phyloP scores from a whole-genome alignment of 2,797 vertebrate species.

The Gymnocypris eckloni region DNA sequence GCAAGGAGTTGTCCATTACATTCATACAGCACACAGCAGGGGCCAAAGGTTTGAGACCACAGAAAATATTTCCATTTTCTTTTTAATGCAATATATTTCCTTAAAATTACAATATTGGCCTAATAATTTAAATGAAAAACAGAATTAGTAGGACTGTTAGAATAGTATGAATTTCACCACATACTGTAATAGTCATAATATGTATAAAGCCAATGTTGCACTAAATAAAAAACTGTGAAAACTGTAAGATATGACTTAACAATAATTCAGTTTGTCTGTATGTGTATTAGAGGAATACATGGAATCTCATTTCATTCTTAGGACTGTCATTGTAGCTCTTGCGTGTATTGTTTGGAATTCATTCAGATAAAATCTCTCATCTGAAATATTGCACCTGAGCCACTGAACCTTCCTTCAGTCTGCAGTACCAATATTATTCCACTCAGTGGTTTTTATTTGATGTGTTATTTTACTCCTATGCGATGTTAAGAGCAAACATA shows the following conservation, averaged over 20 bases:
- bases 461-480: conserved; percentile 28
- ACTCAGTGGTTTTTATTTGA: conserved; percentile 31
- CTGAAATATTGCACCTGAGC: conserved; percentile 31
- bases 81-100: not conserved
- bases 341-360: not conserved
- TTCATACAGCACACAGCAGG: not conserved
- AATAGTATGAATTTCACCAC: not conserved
- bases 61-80: not conserved
- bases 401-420: conserved; percentile 26
- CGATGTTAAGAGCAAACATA: conserved; percentile 14
- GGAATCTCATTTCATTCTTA: not conserved
- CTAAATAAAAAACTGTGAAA: not conserved
- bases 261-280: not conserved
- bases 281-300: not conserved
- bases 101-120: not conserved
- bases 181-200: too few relatives aligned
- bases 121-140: not conserved
- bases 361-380: conserved; percentile 9
- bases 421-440: conserved; percentile 14
- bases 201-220: not conserved
- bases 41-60: not conserved
- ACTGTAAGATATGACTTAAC: not conserved
- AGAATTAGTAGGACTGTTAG: not conserved
- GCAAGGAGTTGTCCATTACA: not conserved
- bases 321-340: not conserved